Evolutionary conservation across 1,140 invertebrate genomes (phyloP), one percentile per base, ranked within the genome.

Genomic region (Drosophila yakuba): DNA sequence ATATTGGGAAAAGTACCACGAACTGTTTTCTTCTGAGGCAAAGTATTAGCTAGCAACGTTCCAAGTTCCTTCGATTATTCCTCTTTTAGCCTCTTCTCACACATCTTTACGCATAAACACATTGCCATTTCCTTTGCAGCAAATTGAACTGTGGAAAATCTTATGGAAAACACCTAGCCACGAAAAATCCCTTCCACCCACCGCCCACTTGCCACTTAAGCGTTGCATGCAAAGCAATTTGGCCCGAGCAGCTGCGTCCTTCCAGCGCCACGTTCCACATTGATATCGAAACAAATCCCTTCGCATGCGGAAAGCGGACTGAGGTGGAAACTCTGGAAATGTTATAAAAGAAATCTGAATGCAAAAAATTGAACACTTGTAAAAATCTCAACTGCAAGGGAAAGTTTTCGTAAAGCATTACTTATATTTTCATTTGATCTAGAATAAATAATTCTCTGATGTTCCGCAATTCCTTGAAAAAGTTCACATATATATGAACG

Each of bases 91-190:
- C 38, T 25, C 66, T 73, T 62, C 52, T 54, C 80, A 82, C 74
- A 85, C 78, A 86, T 85, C 78, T 82, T 88, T 82, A 61, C 82
- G 82, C 83, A 86, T 86, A 86, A 86, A 88, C 83, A 89, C 84
- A 74, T 89, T 68, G 67, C 66, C 51, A 79, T 88, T 76, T 77
- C 66, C 68, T 79, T 84, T 45, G 73, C 81, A 91, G 74, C 74
- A 88, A 81, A 91, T 91, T 91, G 85, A 90, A 85, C 63, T 44
- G 61, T 38, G 52, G n/a, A 28, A 56, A 39, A 35, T 11, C 60
- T 43, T 41, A 43, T 38, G 55, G 23, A 32, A 63, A 60, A 60
- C 25, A 12, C 28, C 55, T 39, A 17, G 25, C 50, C 50, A 56
- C 2, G 14, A 20, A 25, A 25, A 32, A 7, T 25, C 45, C 45